Conservation (phyloP, 2,113 vertebrate genomes). For the Lepidothrix coronata region DNA sequence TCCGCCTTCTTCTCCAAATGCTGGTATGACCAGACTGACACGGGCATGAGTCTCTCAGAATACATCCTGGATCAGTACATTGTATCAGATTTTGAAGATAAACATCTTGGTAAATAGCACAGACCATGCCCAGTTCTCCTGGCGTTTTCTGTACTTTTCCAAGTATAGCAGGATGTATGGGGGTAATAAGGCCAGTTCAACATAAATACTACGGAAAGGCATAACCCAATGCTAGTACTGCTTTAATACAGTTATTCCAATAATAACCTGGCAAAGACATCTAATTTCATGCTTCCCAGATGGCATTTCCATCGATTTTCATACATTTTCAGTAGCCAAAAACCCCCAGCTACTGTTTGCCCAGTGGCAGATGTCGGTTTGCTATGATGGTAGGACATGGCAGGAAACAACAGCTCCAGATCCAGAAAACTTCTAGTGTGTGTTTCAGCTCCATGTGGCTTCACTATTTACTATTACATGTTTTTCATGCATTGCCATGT, state of each 20-base stretch:
- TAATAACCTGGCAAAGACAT: neutral
- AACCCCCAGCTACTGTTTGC: neutral
- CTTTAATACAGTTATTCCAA: neutral
- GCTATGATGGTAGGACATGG: neutral
- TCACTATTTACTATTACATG: neutral
- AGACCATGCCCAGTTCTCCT: neutral
- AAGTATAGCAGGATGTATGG: neutral
- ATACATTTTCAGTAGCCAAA: neutral
- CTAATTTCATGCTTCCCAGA: neutral
- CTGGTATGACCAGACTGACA: neutral
- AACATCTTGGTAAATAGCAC: neutral
- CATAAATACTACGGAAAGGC: neutral
- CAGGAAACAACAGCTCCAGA: neutral
- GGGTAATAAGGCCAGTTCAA: neutral
- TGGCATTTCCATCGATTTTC: neutral
- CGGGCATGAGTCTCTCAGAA: neutral
- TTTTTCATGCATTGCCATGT: neutral
- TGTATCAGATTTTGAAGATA: neutral
- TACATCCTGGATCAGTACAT: neutral
- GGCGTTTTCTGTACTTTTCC: neutral
- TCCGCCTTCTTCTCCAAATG: neutral
- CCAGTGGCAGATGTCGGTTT: neutral
- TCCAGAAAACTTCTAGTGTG: neutral
- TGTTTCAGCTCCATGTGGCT: neutral
- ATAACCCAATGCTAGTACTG: neutral